Percentiles rank a stretch among this genome's conserved stretches.
Conservation (phyloP, 2,113 vertebrate genomes). For the Cephalopterus ornatus region DNA sequence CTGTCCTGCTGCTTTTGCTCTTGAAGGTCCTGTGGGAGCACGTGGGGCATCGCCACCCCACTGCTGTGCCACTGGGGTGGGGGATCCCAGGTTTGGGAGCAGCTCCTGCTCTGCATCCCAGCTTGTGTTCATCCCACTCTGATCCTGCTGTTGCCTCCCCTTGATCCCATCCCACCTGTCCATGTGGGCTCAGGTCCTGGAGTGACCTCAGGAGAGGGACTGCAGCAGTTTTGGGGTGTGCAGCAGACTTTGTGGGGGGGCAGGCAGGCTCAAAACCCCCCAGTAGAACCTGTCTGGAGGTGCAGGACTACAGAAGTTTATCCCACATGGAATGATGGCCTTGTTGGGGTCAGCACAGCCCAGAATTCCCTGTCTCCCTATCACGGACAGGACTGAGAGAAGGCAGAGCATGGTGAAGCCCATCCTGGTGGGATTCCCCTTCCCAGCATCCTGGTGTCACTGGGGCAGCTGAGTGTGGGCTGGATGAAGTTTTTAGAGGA, state of each 20-base stretch:
- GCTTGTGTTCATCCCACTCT: accelerated
- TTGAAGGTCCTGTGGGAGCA: accelerated
- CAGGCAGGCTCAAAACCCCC: background rate
- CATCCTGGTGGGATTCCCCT: background rate
- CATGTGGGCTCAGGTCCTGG: accelerated
- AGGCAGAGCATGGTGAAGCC: accelerated
- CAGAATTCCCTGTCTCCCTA: background rate
- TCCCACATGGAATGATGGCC: accelerated
- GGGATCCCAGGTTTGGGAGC: accelerated
- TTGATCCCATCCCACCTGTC: background rate
- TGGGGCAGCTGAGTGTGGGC: background rate
- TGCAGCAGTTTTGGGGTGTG: background rate
- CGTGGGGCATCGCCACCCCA: accelerated
- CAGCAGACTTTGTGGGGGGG: background rate
- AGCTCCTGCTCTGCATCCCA: background rate
- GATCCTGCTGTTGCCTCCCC: accelerated
- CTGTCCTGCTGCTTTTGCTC: background rate
- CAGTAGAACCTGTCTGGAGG: background rate
- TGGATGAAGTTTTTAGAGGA: background rate
- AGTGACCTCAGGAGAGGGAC: accelerated
- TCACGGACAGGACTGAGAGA: accelerated
- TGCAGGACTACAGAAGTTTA: background rate
- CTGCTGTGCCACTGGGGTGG: background rate
- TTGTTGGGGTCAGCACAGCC: accelerated
- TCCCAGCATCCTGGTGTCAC: background rate